Evolutionary conservation across 1,140 invertebrate genomes (phyloP), one percentile per base, ranked within the genome.

Genomic region (Pissodes strobi): DNA sequence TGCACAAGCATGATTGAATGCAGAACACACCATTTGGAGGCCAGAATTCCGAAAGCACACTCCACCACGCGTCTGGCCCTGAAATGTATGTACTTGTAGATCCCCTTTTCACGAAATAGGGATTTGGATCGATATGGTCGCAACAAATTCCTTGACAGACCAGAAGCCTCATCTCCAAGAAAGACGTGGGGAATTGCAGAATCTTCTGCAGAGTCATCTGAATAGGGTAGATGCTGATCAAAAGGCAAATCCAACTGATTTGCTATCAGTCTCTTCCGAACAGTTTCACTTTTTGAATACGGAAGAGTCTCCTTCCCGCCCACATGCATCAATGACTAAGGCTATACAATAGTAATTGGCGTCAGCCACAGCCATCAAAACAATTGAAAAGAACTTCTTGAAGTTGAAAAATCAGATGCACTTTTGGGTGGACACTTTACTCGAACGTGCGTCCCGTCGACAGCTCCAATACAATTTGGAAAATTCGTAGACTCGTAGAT

Each of bases 251-350:
- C 45, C 25, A 72, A 61, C 18, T 46, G 56, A 59, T 58, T 27
- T 17, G 64, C 67, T 67, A 56, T 21, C 55, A 76, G 22, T 53
- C 38, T 67, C 62, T 72, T 51, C 46, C 61, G 72, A 17, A 78
- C n/a, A 70, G 51, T 10, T 21, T 39, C 62, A 59, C 6, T 75
- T 52, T 71, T 74, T 67, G 56, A 79, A 81, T 49, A 79, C 68
- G 21, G 69, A 57, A 37, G 72, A 73, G 64, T 81, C 80, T 52
- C 73, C 72, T 30, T 73, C 69, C 53, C 75, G 77, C 23, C 79
- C 76, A 71, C 77, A 78, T 2, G 74, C 69, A 30, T 80, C 80
- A 10, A 83, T 73, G 66, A 83, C 77, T 30, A 82, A 68, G 39
- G 69, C 74, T 51, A 13, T n/a, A 30, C n/a, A 66, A 17, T 48